Percentiles rank a stretch among this genome's conserved stretches.
phyloP scores from a whole-genome alignment of 2,797 vertebrate genomes.

The Characodon lateralis region DNA sequence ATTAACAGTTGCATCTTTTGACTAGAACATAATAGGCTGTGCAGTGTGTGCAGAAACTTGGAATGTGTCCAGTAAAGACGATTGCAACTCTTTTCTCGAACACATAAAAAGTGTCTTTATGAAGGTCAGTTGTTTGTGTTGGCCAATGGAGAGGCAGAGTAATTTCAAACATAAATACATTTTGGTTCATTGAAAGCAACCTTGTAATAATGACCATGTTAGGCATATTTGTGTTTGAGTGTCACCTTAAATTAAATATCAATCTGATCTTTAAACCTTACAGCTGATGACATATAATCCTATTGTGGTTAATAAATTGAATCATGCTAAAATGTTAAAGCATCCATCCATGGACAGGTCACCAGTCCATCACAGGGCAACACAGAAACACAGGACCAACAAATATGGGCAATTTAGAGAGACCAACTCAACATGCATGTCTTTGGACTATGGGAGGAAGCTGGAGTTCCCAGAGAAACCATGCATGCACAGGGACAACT shows the following conservation, averaged over 20 bases:
- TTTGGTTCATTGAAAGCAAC: conserved; percentile 22
- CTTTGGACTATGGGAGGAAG: neutral
- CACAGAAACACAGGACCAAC: too few relatives aligned
- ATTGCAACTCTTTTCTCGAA: conserved; percentile 24
- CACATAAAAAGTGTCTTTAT: conserved; percentile 45
- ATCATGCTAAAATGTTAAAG: too few relatives aligned
- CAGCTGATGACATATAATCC: conserved; percentile 28
- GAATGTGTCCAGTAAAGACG: conserved; percentile 1
- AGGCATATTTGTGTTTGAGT: conserved; percentile 26
- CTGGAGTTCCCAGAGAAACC: neutral
- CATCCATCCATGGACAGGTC: too few relatives aligned
- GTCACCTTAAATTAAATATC: conserved; percentile 4
- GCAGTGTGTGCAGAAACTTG: too few relatives aligned
- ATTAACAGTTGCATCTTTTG: too few relatives aligned
- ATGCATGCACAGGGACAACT: neutral
- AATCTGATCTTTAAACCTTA: conserved; percentile 4
- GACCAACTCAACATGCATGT: too few relatives aligned
- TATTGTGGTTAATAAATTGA: too few relatives aligned
- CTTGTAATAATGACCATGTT: conserved; percentile 32
- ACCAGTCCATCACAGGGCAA: too few relatives aligned
- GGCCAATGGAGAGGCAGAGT: conserved; percentile 9
- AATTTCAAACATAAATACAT: conserved; percentile 31
- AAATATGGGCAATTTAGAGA: too few relatives aligned
- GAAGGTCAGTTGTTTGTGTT: conserved; percentile 35
- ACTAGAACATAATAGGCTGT: neutral